Base-by-base conservation (phyloP, 2,888 invertebrate species). In the Chirona hameri region DNA sequence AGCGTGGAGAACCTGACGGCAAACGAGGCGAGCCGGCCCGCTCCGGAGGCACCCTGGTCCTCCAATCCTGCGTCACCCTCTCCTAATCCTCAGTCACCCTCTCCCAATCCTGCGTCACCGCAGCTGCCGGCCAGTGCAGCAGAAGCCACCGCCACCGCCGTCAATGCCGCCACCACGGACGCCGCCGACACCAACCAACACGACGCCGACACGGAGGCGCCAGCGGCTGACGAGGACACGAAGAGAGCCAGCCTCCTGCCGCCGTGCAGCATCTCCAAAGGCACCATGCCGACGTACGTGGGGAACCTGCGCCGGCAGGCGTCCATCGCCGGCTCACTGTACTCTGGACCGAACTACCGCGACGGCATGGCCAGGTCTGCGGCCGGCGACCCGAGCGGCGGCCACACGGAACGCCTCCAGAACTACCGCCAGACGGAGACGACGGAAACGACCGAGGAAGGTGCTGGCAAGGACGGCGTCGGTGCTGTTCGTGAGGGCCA, bases 1-100 rank as follows among this genome's bases (percentile, higher is more conserved):
- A 83, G 83, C 48, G 55, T 84, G 29, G 80, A 80, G 80, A 80
- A 80, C 29, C n/a, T 80, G 18, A 24, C 52, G 24, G 80, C 48
- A 3, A 80, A 80, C 29, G 18, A 80, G 0, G 7, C 24, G 39
- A 31, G 24, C 10, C 39, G 24, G 24, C 24, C 46, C 15, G 39
- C 39, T 52, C 52, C 52, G 18, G 52, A 52, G 52, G 52, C 52
- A 52, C 52, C 52, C 18, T 12, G 9, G 48, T 48, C 48, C 12
- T 12, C 48, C 9, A 48, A 48, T 7, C 12, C 48, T 10, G 48
- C 48, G 9, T 10, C 48, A 48, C 48, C 48, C 4, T 39, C 39
- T 39, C 39, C 39, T 7, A 7, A 39, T 2, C 39, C 39, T 39
- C 2, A 2, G 2, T 39, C 39, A 39, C 39, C 39, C 4, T 39